phyloP scores from a whole-genome alignment of 2,797 vertebrate species.

The Aselliscus stoliczkanus region DNA sequence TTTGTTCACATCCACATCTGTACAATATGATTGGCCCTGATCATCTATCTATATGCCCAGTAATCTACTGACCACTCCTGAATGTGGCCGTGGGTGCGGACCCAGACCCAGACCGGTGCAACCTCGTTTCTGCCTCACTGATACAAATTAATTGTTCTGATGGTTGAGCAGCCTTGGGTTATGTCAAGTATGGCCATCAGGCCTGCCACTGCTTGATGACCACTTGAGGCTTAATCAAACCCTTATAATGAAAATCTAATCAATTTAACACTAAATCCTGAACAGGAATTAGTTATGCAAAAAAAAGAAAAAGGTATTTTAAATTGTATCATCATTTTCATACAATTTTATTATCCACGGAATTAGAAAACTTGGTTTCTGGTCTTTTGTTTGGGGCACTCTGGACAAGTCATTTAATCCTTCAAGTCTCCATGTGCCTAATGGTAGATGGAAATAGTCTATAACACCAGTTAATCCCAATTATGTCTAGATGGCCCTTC shows the following conservation, averaged over 20 bases:
- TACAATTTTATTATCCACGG: neutral
- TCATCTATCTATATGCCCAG: too few relatives aligned
- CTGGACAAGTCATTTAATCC: neutral
- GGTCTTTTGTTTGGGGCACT: neutral
- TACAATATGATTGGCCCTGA: neutral
- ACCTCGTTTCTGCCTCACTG: neutral
- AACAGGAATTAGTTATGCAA: neutral
- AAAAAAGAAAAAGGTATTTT: neutral
- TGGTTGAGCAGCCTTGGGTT: neutral
- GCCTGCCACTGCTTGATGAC: neutral
- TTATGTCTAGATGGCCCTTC: neutral
- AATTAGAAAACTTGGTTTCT: neutral
- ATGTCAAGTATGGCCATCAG: neutral
- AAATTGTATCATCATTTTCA: neutral
- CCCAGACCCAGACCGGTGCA: too few relatives aligned
- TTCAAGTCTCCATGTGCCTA: neutral
- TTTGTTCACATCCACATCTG: neutral
- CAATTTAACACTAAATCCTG: neutral
- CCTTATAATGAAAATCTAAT: neutral
- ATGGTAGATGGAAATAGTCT: neutral
- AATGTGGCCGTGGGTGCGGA: neutral
- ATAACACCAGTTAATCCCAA: neutral
- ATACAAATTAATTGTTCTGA: neutral
- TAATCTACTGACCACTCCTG: neutral
- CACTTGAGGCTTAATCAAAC: neutral